phyloP scores from a whole-genome alignment of 2,888 invertebrate species.

The Aproaerema taeniolella region DNA sequence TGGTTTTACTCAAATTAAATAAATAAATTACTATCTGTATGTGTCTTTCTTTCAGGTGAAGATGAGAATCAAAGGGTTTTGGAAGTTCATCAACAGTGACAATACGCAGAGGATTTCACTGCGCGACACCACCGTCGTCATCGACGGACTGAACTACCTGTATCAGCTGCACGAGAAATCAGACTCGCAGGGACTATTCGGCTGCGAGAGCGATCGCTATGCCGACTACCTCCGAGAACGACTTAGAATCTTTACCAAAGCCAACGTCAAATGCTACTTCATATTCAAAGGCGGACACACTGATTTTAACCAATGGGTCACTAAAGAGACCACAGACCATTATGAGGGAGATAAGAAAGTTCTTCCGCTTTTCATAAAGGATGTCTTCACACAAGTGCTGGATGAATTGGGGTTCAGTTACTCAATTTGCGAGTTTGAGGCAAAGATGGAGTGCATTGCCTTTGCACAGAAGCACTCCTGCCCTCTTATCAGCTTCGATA shows the following conservation, averaged over 20 bases:
- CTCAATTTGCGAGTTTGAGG: slow-evolving; percentile 28
- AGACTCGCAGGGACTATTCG: slow-evolving; percentile 23
- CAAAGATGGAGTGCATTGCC: slow-evolving; percentile 33
- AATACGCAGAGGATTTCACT: slow-evolving; percentile 16
- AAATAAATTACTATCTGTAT: not conserved
- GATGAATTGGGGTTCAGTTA: slow-evolving; percentile 33
- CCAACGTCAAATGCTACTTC: slow-evolving; percentile 35
- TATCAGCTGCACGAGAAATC: slow-evolving; percentile 25
- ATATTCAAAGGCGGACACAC: slow-evolving; percentile 37
- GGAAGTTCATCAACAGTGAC: slow-evolving; percentile 4
- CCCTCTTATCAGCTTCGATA: slow-evolving; percentile 34
- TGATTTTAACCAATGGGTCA: not conserved
- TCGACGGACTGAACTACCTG: slow-evolving; percentile 38
- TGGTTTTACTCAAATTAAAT: not conserved
- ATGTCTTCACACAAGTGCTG: slow-evolving; percentile 30
- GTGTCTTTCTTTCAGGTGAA: slow-evolving; percentile 5
- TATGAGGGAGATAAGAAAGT: not conserved
- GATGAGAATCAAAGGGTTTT: slow-evolving; percentile 19
- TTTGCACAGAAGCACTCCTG: slow-evolving; percentile 34
- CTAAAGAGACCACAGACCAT: not conserved
- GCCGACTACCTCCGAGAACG: slow-evolving; percentile 26
- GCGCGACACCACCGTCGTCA: slow-evolving; percentile 31
- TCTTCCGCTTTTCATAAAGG: slow-evolving; percentile 28
- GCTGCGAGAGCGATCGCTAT: slow-evolving; percentile 34
- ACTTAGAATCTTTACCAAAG: slow-evolving; percentile 30